Evolutionary conservation across 2,888 invertebrate species (phyloP).

Genomic region (Oithona nana): DNA sequence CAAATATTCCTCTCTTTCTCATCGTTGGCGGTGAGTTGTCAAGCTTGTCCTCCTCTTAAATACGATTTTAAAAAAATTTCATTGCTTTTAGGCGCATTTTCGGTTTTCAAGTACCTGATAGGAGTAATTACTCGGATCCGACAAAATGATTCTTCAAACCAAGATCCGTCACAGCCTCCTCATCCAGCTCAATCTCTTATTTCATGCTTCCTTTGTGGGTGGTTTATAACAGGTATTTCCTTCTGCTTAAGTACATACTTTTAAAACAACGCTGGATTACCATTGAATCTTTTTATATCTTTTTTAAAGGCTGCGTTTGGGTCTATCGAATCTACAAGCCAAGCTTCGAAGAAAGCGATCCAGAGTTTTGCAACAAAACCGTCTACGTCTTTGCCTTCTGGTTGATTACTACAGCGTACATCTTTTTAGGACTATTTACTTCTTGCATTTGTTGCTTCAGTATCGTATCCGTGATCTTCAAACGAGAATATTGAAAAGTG

Average conservation of each 20-base stretch:
- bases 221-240: slow-evolving; percentile 10
- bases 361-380: slow-evolving; percentile 2
- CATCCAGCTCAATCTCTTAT: slow-evolving; percentile 10
- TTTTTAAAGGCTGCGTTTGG: slow-evolving; percentile 11
- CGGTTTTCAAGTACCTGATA: slow-evolving; percentile 15
- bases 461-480: slow-evolving; percentile 11
- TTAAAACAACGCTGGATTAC: too few species aligned
- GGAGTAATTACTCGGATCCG: slow-evolving; percentile 7
- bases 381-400: slow-evolving; percentile 14
- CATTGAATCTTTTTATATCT: not conserved
- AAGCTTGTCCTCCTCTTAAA: not conserved
- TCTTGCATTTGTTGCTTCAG: slow-evolving; percentile 15
- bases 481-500: not conserved
- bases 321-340: slow-evolving; percentile 15
- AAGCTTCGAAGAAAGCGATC: not conserved
- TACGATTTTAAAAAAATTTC: not conserved
- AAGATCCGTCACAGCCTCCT: not conserved
- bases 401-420: slow-evolving; percentile 13
- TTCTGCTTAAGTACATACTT: too few species aligned
- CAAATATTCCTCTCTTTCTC: slow-evolving; percentile 15
- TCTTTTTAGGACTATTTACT: slow-evolving; percentile 13
- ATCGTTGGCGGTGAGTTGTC: slow-evolving; percentile 7
- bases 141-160: not conserved
- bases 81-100: slow-evolving; percentile 7
- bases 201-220: slow-evolving; percentile 13